Evolutionary conservation across 2,113 vertebrate genomes (phyloP).

Genomic region (Serilophus lunatus): DNA sequence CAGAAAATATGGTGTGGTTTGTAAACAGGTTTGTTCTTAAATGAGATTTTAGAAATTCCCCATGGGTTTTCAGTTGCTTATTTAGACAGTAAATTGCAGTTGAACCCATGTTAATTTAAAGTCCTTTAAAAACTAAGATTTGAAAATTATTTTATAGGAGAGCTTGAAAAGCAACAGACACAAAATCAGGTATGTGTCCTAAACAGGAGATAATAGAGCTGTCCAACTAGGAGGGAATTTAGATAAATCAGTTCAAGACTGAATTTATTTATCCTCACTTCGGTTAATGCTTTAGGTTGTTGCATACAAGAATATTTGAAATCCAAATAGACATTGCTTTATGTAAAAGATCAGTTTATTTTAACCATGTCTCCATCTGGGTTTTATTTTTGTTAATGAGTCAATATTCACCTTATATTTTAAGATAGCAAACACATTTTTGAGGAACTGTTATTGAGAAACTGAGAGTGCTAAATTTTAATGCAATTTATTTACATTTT

Average conservation of each 20-base stretch:
- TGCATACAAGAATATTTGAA: background rate
- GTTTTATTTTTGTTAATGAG: constrained; percentile 35
- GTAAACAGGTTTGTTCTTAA: constrained; percentile 1
- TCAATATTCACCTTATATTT: constrained; percentile 35
- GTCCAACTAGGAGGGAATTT: background rate
- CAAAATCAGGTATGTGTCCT: background rate
- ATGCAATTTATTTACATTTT: constrained; percentile 12
- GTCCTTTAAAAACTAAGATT: background rate
- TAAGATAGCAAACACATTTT: background rate
- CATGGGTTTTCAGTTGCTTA: background rate
- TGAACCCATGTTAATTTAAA: background rate
- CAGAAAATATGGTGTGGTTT: background rate
- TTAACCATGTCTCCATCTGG: background rate
- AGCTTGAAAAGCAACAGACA: background rate
- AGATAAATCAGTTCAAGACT: background rate
- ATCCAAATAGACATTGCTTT: background rate
- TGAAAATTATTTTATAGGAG: background rate
- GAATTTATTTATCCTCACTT: background rate
- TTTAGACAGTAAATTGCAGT: background rate
- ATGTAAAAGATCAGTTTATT: background rate
- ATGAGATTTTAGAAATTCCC: background rate
- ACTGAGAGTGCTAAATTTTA: background rate
- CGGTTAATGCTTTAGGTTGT: background rate
- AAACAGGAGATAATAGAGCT: background rate
- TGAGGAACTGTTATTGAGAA: background rate